A percentile compares a stretch with the other conserved stretches of the same genome.
phyloP scores from a whole-genome alignment of 1,140 invertebrate species.

The Spodoptera frugiperda region DNA sequence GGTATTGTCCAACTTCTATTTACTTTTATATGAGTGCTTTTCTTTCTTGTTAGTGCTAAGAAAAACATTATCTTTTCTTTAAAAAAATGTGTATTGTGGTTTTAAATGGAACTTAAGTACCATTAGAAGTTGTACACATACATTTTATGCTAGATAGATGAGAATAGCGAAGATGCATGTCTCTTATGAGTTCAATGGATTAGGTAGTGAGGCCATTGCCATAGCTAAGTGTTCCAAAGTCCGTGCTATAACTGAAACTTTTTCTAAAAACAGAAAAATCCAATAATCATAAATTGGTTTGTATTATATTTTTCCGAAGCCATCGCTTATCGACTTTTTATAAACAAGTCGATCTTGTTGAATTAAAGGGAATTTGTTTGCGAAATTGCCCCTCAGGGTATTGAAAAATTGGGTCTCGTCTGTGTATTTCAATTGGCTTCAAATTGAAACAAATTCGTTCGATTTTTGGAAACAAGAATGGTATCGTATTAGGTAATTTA shows the following conservation, averaged over 20 bases:
- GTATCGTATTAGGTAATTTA: no score
- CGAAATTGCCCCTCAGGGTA: slow-evolving; percentile 50
- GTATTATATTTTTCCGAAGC: background rate
- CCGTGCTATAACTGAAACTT: no score
- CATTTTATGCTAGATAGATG: no score
- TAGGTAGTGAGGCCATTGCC: no score
- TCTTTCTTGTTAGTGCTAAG: background rate
- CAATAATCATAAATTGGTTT: no score
- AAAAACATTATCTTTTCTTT: no score
- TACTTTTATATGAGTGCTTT: slow-evolving; percentile 22
- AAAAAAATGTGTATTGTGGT: background rate
- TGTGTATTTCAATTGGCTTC: slow-evolving; percentile 14
- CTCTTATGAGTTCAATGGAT: no score
- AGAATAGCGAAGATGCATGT: no score
- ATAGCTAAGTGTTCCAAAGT: no score
- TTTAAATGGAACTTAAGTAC: no score
- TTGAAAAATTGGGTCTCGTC: slow-evolving; percentile 51
- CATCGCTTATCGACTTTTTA: slow-evolving; percentile 13
- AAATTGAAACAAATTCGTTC: slow-evolving; percentile 16
- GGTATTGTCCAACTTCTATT: slow-evolving; percentile 14
- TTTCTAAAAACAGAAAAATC: no score
- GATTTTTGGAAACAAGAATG: background rate
- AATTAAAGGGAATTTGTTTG: slow-evolving; percentile 44
- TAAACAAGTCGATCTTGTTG: slow-evolving; percentile 22
- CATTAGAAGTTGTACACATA: no score